These are phyloP conservation scores for Protaetia brevitarsis DNA, from an alignment of 1,140 invertebrate genomes.

Conservation along the genomic window DNA sequence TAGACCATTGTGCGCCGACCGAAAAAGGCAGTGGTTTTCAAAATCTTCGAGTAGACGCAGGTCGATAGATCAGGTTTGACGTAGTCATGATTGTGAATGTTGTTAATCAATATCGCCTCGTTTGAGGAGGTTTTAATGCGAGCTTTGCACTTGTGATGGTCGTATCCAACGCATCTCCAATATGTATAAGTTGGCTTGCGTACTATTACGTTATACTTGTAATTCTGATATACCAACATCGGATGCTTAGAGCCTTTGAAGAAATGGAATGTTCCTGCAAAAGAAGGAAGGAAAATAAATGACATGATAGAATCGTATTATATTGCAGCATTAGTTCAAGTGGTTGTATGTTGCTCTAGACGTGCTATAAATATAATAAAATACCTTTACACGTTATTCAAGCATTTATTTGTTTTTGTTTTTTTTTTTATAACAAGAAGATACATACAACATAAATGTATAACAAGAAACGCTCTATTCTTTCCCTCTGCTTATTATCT, in stretches of 20 bases:
- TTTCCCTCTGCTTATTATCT: background rate
- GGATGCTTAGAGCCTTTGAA: background rate
- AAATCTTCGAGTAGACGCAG: background rate
- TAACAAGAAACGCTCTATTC: background rate
- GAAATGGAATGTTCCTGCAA: background rate
- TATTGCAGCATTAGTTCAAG: background rate
- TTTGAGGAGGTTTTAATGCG: background rate
- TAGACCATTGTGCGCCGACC: no score
- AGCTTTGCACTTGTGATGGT: background rate
- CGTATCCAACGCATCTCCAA: background rate
- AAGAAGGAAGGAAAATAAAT: background rate
- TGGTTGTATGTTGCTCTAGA: no score
- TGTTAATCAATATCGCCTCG: background rate
- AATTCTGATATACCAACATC: background rate
- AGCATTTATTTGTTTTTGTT: no score
- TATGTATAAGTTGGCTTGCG: background rate
- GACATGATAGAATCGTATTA: background rate
- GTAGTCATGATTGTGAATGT: background rate
- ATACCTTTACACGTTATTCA: no score
- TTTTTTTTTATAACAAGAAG: no score
- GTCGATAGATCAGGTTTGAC: background rate
- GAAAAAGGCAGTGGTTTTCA: no score
- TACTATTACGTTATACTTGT: background rate
- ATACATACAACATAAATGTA: no score
- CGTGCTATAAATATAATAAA: no score